These are phyloP conservation scores for Drosophila ercepeae DNA, from an alignment of 1,140 invertebrate species.

Conservation along the genomic window DNA sequence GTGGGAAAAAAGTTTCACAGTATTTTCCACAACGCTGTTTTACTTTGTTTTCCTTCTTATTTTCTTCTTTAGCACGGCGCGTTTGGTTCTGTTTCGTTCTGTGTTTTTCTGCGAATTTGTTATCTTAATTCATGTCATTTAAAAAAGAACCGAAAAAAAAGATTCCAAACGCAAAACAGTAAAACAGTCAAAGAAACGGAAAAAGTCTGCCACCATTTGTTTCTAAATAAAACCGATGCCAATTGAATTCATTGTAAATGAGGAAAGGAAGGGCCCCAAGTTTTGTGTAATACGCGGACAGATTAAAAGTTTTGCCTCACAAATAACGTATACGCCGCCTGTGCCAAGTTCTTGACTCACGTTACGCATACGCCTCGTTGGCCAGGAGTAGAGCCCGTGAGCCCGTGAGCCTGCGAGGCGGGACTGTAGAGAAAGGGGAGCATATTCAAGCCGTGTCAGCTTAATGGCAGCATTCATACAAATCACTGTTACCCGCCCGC, in stretches of 20 bases:
- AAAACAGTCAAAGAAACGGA: slow-evolving; percentile 15
- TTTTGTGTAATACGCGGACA: slow-evolving; percentile 50
- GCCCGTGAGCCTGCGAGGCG: neutral
- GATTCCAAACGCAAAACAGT: neutral
- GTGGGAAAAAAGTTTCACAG: slow-evolving; percentile 57
- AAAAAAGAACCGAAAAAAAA: slow-evolving; percentile 46
- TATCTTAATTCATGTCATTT: slow-evolving; percentile 81
- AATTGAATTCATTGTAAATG: slow-evolving; percentile 65
- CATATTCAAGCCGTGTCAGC: slow-evolving; percentile 47
- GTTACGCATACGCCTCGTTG: slow-evolving; percentile 58
- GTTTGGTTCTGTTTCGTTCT: slow-evolving; percentile 31
- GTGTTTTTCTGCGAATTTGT: slow-evolving; percentile 69
- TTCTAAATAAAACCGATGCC: slow-evolving; percentile 76
- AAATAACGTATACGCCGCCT: slow-evolving; percentile 35
- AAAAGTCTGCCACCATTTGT: slow-evolving; percentile 65
- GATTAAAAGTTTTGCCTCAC: slow-evolving; percentile 49
- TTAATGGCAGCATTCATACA: slow-evolving; percentile 73
- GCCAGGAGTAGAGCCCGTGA: neutral
- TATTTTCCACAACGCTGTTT: slow-evolving; percentile 43
- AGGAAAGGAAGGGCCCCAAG: slow-evolving; percentile 18
- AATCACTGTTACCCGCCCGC: slow-evolving; percentile 59
- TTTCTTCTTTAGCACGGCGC: slow-evolving; percentile 11
- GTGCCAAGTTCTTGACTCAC: slow-evolving; percentile 18
- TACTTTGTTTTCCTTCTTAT: slow-evolving; percentile 37
- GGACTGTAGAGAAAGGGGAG: neutral